Evolutionary conservation across 2,888 invertebrate genomes (phyloP).

Genomic region (Xestia c-nigrum): DNA sequence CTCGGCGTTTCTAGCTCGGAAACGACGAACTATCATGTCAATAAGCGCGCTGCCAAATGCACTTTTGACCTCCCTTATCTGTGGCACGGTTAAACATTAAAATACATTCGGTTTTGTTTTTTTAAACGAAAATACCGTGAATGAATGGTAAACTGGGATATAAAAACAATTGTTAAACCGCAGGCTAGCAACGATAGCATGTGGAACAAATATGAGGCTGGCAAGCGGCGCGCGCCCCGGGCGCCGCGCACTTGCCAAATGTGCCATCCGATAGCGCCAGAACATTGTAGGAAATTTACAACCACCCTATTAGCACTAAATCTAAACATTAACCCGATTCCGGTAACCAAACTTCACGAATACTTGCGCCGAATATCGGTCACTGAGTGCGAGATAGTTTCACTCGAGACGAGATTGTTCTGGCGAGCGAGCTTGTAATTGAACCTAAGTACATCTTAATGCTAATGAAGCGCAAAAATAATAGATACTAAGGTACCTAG

Average conservation of each 20-base stretch:
- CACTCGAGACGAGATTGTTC: conserved; percentile 73
- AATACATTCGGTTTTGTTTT: conserved; percentile 45
- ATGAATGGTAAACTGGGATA: conserved; percentile 67
- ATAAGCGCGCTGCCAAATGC: conserved; percentile 61
- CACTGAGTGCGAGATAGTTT: conserved; percentile 78
- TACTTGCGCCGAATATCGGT: conserved; percentile 83
- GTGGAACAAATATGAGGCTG: conserved; percentile 84
- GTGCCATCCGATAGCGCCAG: conserved; percentile 89
- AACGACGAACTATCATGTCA: conserved; percentile 57
- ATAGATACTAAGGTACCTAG: conserved; percentile 5
- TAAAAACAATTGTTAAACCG: conserved; percentile 85
- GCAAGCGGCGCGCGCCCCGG: conserved; percentile 79
- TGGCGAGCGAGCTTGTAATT: conserved; percentile 67
- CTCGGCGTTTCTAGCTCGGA: conserved; percentile 53
- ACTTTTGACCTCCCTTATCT: conserved; percentile 72
- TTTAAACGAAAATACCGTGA: conserved; percentile 55
- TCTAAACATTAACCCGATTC: conserved; percentile 90
- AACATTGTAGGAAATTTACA: conserved; percentile 89
- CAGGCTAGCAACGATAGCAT: conserved; percentile 76
- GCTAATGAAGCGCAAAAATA: conserved; percentile 56
- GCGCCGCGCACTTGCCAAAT: conserved; percentile 87
- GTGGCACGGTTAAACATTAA: conserved; percentile 43
- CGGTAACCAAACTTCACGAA: conserved; percentile 86
- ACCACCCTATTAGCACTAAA: conserved; percentile 90
- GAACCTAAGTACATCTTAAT: conserved; percentile 64